Conservation (phyloP, 2,113 vertebrate genomes). For the Lamprologus sp. region DNA sequence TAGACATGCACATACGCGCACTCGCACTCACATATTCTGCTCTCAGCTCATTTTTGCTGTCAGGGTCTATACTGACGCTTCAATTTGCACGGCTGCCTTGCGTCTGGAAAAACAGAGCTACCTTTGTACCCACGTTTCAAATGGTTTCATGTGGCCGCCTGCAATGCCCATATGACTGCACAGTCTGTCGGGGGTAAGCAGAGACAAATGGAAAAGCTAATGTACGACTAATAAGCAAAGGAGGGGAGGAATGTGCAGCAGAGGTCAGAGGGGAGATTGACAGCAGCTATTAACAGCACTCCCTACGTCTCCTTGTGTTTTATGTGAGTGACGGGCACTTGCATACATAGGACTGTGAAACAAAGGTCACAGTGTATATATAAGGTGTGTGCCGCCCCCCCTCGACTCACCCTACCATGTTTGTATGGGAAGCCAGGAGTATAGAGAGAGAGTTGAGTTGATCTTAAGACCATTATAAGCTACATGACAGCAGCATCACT, state of each 20-base stretch:
- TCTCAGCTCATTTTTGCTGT: conserved; percentile 44
- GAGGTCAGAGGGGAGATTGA: conserved; percentile 43
- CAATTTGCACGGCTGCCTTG: conserved; percentile 48
- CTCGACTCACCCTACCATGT: not conserved
- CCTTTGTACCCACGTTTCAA: conserved; percentile 58
- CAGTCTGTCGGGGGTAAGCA: conserved; percentile 32
- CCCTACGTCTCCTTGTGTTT: not conserved
- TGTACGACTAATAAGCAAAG: conserved; percentile 61
- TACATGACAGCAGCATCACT: not conserved
- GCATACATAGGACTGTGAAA: not conserved
- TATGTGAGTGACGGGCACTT: conserved; percentile 19
- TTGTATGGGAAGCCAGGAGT: not conserved
- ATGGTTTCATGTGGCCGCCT: conserved; percentile 5
- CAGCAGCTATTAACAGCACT: conserved; percentile 33
- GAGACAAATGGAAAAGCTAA: conserved; percentile 62
- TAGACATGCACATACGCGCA: not conserved
- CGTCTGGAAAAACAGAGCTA: conserved; percentile 66
- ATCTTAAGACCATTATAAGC: not conserved
- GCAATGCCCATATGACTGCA: conserved; percentile 28
- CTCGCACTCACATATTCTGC: not conserved
- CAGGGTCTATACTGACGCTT: conserved; percentile 43
- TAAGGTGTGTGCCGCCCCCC: not conserved
- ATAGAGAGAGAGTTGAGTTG: not conserved
- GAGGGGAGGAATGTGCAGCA: conserved; percentile 41
- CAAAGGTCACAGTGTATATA: conserved; percentile 34